Evolutionary conservation across 2,797 vertebrate genomes (phyloP), one percentile per base, ranked within the genome.

Genomic region (Poeciliopsis turneri): DNA sequence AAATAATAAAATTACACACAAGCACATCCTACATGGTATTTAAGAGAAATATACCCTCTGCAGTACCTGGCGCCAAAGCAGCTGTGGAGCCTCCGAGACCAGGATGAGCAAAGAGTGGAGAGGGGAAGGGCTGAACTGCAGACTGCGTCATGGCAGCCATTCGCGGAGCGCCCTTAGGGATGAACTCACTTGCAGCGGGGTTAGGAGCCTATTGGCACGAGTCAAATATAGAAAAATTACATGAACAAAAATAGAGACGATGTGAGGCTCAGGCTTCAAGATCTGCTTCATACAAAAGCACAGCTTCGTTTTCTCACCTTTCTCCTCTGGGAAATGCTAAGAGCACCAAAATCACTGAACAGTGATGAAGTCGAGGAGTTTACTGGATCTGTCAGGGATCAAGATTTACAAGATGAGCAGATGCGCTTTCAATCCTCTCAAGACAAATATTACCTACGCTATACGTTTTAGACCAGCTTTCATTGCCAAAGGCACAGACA

Each of bases 331-430:
- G 98, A 97, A 92, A 99, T 95, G 75, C 95, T 98, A 92, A 99
- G 97, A 94, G 97, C 97, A 97, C 97, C 97, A 96, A 99, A 99
- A 93, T 99, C 98, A 95, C 97, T 98, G 95, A 99, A 99, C 90
- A 99, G 96, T 82, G 97, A 97, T 82, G 98, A 97, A 90, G 97
- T 97, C 82, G 97, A 97, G 85, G 98, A 98, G 96, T 96, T 97
- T 89, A 99, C 94, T 90, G 97, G 94, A 97, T 99, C 98, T 99
- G 95, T 91, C 81, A 86, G 76, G 83, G 88, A 84, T 2, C 41
- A 83, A 68, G 72, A 53, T 47, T 49, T 12, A 80, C 36, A 10
- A 72, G 36, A 12, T 72, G n/a, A 78, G 45, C 10, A 39, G 36
- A 10, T 10, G 7, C 4, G 1, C 39, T 46, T 80, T 77, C 5